Evolutionary conservation across 2,797 vertebrate species (phyloP).

Genomic region (Pterois miles): DNA sequence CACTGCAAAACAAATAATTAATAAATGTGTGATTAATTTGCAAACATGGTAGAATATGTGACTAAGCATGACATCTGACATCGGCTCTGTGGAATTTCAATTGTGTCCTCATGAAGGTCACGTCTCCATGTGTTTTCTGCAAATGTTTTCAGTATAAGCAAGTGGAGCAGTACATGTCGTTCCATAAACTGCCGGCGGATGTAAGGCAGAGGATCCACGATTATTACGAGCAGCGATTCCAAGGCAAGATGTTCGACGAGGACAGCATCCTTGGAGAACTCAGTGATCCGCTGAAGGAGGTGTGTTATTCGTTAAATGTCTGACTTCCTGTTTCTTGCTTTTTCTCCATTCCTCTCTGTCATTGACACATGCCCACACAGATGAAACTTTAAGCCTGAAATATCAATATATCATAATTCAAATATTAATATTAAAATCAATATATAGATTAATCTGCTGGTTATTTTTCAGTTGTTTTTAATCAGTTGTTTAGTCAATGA

Average conservation of each 20-base stretch:
- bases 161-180: conserved; percentile 99
- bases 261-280: conserved; percentile 96
- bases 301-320: conserved; percentile 57
- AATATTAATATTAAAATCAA: neutral
- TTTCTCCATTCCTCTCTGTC: neutral
- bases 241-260: conserved; percentile 99
- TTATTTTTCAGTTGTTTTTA: too few relatives aligned
- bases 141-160: conserved; percentile 91
- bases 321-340: neutral
- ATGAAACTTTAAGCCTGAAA: neutral
- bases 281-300: conserved; percentile 95
- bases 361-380: neutral
- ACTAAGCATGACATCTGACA: conserved; percentile 42
- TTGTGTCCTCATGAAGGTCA: conserved; percentile 14
- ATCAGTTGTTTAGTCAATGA: too few relatives aligned
- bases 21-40: conserved; percentile 26
- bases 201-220: conserved; percentile 95
- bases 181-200: conserved; percentile 94
- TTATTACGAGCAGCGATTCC: conserved; percentile 96
- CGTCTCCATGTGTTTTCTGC: conserved; percentile 35
- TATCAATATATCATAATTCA: too few relatives aligned
- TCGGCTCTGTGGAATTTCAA: neutral
- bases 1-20: conserved; percentile 34
- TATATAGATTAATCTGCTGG: neutral
- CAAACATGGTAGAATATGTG: conserved; percentile 58